Conservation (phyloP, 2,113 vertebrate species). For the Rhizomys pruinosus region DNA sequence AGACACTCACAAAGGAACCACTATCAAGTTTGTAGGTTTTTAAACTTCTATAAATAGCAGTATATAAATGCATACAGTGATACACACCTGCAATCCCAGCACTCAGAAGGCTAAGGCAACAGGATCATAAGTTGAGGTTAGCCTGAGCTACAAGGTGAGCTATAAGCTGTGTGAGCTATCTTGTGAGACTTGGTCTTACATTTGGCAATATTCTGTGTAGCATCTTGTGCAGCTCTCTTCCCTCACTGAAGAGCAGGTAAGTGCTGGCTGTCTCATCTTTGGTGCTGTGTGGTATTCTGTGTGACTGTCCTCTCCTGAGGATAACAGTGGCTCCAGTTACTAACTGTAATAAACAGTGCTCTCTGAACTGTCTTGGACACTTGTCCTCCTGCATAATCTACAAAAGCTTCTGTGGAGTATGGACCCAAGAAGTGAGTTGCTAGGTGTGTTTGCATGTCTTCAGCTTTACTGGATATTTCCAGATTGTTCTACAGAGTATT, state of each 20-base stretch:
- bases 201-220: not conserved
- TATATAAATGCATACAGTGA: rapidly evolving
- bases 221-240: not conserved
- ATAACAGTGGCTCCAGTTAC: not conserved
- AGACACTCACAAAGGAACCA: not conserved
- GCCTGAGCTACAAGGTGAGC: not conserved
- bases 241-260: not conserved
- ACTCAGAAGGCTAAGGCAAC: too few relatives aligned
- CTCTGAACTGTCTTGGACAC: not conserved
- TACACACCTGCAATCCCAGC: not conserved
- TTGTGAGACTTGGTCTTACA: not conserved
- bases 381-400: not conserved
- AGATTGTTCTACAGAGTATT: not conserved
- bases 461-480: not conserved
- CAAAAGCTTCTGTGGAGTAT: not conserved
- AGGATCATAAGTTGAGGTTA: not conserved
- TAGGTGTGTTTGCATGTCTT: not conserved
- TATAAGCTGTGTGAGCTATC: not conserved
- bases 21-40: not conserved
- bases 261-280: not conserved
- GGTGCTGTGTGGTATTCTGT: not conserved
- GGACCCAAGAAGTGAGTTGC: not conserved
- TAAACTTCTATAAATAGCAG: not conserved
- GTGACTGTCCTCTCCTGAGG: not conserved
- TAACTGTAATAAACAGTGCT: not conserved